Conservation (phyloP, 2,888 invertebrate species). For the Mythimna impura region DNA sequence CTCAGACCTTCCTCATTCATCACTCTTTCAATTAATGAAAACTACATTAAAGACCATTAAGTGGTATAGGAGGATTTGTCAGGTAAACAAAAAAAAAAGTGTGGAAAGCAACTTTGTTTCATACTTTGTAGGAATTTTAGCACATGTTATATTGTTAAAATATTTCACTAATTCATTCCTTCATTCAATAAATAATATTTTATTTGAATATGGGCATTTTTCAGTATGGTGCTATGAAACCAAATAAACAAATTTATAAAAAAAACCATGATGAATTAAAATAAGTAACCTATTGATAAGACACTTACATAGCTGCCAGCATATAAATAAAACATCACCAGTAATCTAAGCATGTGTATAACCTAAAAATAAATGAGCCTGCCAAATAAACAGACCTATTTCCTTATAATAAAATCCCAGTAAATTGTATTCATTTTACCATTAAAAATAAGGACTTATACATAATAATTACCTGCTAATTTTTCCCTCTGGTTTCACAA, state of each 20-base stretch:
- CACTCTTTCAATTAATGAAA: too few species aligned
- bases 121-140: too few species aligned
- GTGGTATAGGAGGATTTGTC: too few species aligned
- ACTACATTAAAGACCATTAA: too few species aligned
- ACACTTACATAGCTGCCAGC: background rate
- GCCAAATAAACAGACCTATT: conserved; percentile 28
- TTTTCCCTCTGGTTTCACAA: conserved; percentile 1
- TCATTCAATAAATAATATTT: background rate
- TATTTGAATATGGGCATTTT: background rate
- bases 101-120: too few species aligned
- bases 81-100: too few species aligned
- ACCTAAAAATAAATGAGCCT: conserved; percentile 48
- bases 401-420: conserved; percentile 17
- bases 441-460: background rate
- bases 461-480: conserved; percentile 9
- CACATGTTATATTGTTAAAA: background rate
- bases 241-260: conserved; percentile 25
- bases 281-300: background rate
- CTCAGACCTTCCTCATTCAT: too few species aligned
- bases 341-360: conserved; percentile 56
- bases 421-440: conserved; percentile 1
- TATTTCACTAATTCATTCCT: background rate
- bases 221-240: background rate
- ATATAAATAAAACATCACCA: conserved; percentile 12
- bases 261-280: background rate